Percentiles rank a stretch among this genome's conserved stretches.
Evolutionary conservation across 2,797 vertebrate genomes (phyloP).

Genomic region (Clarias pachynema): DNA sequence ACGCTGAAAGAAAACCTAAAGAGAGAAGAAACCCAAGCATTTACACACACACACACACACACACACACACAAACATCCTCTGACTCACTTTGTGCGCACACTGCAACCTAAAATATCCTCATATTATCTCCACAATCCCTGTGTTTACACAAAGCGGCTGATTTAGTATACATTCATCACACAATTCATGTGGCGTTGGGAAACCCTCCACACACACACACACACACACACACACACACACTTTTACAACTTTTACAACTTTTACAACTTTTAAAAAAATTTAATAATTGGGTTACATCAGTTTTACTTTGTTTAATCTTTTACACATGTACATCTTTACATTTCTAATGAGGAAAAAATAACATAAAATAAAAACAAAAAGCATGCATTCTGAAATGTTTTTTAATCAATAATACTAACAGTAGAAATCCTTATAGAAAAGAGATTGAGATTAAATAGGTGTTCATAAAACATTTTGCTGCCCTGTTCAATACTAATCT

Average conservation of each 20-base stretch:
- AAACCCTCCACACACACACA: not conserved
- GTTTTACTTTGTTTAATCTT: too few relatives aligned
- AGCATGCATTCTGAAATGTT: too few relatives aligned
- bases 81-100: constrained; percentile 5
- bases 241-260: too few relatives aligned
- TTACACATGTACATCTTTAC: too few relatives aligned
- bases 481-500: not conserved
- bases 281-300: too few relatives aligned
- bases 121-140: constrained; percentile 1
- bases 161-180: constrained; percentile 19
- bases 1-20: not conserved
- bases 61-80: constrained; percentile 19
- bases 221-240: not conserved
- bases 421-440: not conserved
- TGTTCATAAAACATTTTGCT: not conserved
- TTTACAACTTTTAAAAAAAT: too few relatives aligned
- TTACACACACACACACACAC: not conserved
- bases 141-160: constrained; percentile 14
- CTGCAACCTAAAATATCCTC: constrained; percentile 16
- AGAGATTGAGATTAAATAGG: not conserved
- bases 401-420: too few relatives aligned
- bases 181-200: constrained; percentile 1
- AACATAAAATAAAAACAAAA: too few relatives aligned
- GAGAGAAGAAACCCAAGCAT: not conserved
- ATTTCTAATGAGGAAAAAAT: not conserved